A percentile compares a stretch with the other conserved stretches of the same genome.
Evolutionary conservation across 2,888 invertebrate species (phyloP).

Genomic region (Pristionchus fissidentatus): DNA sequence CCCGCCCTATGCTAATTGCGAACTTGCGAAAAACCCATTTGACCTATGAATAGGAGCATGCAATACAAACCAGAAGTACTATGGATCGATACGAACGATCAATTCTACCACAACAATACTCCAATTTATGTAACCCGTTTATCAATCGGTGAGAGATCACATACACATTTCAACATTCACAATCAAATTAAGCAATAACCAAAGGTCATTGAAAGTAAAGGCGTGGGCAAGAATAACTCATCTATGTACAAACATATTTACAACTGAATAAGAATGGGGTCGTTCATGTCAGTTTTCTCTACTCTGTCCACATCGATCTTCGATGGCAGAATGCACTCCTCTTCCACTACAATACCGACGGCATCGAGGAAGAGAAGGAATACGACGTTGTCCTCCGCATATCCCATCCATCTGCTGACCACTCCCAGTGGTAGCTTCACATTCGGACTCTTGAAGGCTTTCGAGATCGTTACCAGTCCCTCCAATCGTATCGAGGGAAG

Average conservation of each 20-base stretch:
- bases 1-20: no score
- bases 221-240: no score
- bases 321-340: not conserved
- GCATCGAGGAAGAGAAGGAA: not conserved
- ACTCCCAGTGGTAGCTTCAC: not conserved
- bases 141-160: slow-evolving; percentile 3
- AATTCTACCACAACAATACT: not conserved
- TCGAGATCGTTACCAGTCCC: slow-evolving; percentile 23
- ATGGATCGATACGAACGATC: not conserved
- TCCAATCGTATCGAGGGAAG: not conserved
- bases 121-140: not conserved
- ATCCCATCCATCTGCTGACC: slow-evolving; percentile 33
- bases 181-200: not conserved
- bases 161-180: no score
- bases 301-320: slow-evolving; percentile 7
- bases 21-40: no score
- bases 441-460: slow-evolving; percentile 11
- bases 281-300: not conserved
- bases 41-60: not conserved
- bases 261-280: not conserved
- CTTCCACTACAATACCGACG: not conserved
- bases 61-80: not conserved
- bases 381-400: not conserved
- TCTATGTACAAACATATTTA: not conserved
- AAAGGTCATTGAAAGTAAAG: no score